Evolutionary conservation across 2,113 vertebrate genomes (phyloP).

Genomic region (Etheostoma spectabile): DNA sequence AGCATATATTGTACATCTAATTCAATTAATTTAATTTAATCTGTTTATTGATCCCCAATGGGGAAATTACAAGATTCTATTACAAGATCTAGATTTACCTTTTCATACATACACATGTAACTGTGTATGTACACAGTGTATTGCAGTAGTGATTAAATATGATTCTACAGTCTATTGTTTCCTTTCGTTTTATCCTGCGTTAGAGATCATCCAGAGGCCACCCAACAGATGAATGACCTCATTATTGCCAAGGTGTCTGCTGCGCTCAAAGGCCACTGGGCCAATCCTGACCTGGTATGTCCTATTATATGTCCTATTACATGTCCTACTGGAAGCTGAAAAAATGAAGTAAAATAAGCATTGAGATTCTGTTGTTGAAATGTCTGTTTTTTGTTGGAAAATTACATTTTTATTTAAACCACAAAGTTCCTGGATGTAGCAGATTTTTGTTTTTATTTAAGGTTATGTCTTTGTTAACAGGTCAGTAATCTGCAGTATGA

Average conservation of each 20-base stretch:
- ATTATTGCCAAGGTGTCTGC: slow-evolving; percentile 97
- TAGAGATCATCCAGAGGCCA: slow-evolving; percentile 98
- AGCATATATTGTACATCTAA: neutral
- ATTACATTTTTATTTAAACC: neutral
- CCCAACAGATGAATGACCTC: slow-evolving; percentile 98
- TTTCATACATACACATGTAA: neutral
- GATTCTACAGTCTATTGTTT: neutral
- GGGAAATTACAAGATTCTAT: too few relatives aligned
- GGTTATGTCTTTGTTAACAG: slow-evolving; percentile 72
- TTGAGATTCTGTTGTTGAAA: neutral
- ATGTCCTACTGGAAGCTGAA: slow-evolving; percentile 20
- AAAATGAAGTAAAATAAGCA: neutral
- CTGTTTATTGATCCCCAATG: too few relatives aligned
- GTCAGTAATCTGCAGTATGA: slow-evolving; percentile 98
- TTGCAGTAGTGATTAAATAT: neutral
- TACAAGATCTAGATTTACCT: too few relatives aligned
- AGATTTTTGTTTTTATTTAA: neutral
- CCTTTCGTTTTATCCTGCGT: neutral
- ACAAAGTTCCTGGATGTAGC: neutral
- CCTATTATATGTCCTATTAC: neutral
- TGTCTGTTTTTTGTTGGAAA: neutral
- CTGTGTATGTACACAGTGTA: neutral
- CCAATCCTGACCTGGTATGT: slow-evolving; percentile 96
- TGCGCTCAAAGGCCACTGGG: slow-evolving; percentile 98
- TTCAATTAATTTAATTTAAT: too few relatives aligned